Base-by-base conservation (phyloP, 1,140 invertebrate species). In the Probaryconus sp. region DNA sequence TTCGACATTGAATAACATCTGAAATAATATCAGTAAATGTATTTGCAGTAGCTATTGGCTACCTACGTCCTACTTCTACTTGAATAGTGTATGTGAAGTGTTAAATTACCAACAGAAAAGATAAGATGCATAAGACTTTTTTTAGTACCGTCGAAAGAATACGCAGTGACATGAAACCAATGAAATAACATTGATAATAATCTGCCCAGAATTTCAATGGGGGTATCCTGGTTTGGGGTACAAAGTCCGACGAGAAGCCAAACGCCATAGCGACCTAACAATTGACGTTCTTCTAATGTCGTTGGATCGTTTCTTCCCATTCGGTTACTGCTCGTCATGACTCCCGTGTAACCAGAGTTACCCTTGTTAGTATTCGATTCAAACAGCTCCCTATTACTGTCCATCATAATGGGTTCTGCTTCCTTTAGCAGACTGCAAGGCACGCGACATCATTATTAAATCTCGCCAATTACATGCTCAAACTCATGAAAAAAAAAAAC, bases 111-210 rank as follows among this genome's bases (percentile, higher is more conserved):
- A 87, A 88, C 84, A 86, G 81, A 85, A 85, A 88, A 86, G 81
- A 88, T 87, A 80, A 89, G 85, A 79, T 87, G 83, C 80, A 87
- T 85, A 87, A 85, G 84, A 79, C 85, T 86, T 87, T 87, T 87
- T 87, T 86, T 85, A 85, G 80, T 87, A 97, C 97, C 96, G 89
- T 98, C 96, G 82, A 97, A 97, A 10, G 97, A 93, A 87, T 96
- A 97, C 5, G 97, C 96, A 21, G 97, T 99, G 63, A 97, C 94
- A 89, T 98, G 95, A 89, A 99, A 99, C 98, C 98, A 99, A 88
- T 99, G 97, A 89, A 99, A 99, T 50, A 99, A 90, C 91, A 98
- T 97, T 50, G 96, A 95, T 17, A 99, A 89, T 72, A 99, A 90
- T 75, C 97, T 90, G 11, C 97, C 97, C 24, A 99, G 89, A 21